phyloP scores from a whole-genome alignment of 2,888 invertebrate species.

The Cartodere bifasciata region DNA sequence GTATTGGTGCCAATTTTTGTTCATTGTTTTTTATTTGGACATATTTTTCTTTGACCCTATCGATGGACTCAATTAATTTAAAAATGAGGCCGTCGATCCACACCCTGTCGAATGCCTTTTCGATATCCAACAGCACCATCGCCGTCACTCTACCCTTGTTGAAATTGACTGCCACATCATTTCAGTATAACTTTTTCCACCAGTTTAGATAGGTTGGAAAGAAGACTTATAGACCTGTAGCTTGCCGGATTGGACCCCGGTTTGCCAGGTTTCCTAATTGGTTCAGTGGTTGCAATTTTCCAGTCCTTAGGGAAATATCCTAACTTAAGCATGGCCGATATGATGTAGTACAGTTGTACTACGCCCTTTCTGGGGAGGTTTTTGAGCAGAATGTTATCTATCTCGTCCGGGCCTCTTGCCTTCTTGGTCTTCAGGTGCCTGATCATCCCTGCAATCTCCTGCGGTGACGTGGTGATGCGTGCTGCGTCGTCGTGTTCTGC shows the following conservation, averaged over 20 bases:
- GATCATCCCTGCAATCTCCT: no score
- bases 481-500: no score
- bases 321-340: constrained; percentile 16
- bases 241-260: constrained; percentile 9
- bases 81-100: no score
- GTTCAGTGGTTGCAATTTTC: constrained; percentile 17
- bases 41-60: no score
- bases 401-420: constrained; percentile 14
- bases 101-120: no score
- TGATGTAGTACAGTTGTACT: constrained; percentile 17
- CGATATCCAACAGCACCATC: no score
- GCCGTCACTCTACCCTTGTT: no score
- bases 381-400: constrained; percentile 14
- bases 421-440: no score
- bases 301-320: constrained; percentile 16
- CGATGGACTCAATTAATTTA: no score
- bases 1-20: no score
- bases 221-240: constrained; percentile 16
- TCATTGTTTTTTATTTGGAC: no score
- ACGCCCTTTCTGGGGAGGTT: constrained; percentile 18
- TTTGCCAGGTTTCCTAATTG: constrained; percentile 16
- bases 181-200: constrained; percentile 12
- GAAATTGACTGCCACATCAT: no score
- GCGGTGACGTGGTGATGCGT: neutral
- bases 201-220: constrained; percentile 13